These are phyloP conservation scores for Rhabdomys pumilio DNA, from an alignment of 2,797 vertebrate species.

Conservation along the genomic window DNA sequence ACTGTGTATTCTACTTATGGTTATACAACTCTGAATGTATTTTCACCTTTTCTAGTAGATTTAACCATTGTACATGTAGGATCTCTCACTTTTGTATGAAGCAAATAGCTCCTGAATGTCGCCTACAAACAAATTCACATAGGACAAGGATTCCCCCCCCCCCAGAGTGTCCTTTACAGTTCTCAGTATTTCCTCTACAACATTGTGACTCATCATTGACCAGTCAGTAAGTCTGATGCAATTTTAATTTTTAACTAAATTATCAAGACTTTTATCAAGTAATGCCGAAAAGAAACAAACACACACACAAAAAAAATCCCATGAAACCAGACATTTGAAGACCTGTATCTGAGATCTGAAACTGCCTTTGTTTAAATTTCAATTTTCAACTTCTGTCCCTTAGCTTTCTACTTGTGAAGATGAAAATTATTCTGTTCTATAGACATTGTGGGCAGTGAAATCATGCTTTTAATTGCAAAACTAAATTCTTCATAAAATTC, in stretches of 20 bases:
- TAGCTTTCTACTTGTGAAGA: neutral
- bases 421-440: slow-evolving; percentile 3
- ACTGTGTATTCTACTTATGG: neutral
- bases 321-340: neutral
- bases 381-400: neutral
- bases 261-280: neutral
- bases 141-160: neutral
- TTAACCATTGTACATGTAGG: neutral
- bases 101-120: neutral
- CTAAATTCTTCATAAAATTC: neutral
- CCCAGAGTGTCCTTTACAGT: neutral
- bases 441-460: neutral
- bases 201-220: neutral
- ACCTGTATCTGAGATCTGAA: neutral
- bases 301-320: neutral
- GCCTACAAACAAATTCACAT: neutral
- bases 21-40: neutral
- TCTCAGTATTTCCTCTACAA: neutral
- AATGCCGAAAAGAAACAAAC: too few species aligned
- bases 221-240: neutral
- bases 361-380: neutral
- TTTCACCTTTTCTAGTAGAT: neutral
- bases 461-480: neutral
- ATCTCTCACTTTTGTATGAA: slow-evolving; percentile 22
- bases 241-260: slow-evolving; percentile 34